Percentiles rank a stretch among this genome's conserved stretches.
These are phyloP conservation scores for Phocoena phocoena DNA, from an alignment of 2,113 vertebrate species.

Conservation along the genomic window DNA sequence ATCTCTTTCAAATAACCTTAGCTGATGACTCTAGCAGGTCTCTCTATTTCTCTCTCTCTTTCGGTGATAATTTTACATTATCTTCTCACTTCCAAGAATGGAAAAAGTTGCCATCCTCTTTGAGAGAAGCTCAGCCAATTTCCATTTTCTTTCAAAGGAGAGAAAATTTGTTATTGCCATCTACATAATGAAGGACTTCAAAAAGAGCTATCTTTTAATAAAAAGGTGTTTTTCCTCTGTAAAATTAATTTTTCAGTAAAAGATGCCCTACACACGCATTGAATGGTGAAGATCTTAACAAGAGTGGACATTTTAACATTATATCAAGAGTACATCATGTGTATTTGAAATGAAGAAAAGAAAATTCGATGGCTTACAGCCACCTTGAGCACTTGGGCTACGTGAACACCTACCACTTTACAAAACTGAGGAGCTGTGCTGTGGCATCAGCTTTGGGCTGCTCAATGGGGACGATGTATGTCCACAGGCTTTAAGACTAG, in stretches of 20 bases:
- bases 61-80: constrained; percentile 15
- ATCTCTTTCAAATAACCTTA: constrained; percentile 42
- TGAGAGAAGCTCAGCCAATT: background rate
- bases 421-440: background rate
- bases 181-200: background rate
- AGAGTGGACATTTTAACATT: constrained; percentile 2
- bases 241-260: constrained; percentile 39
- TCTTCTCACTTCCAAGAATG: constrained; percentile 45
- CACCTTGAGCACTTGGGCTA: background rate
- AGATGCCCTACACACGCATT: background rate
- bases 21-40: constrained; percentile 36
- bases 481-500: background rate
- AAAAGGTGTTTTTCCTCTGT: background rate
- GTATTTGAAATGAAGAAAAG: constrained; percentile 2
- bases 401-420: background rate
- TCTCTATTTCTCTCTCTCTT: constrained; percentile 3
- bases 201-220: background rate
- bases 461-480: background rate
- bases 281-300: background rate
- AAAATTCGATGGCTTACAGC: background rate
- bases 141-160: background rate
- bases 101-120: background rate
- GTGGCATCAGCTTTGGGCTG: background rate
- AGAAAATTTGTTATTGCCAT: background rate
- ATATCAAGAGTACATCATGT: background rate